Conservation (phyloP, 30 jellyfish, hydroid and myxozoan genomes). For the Chironex yamaguchii region DNA sequence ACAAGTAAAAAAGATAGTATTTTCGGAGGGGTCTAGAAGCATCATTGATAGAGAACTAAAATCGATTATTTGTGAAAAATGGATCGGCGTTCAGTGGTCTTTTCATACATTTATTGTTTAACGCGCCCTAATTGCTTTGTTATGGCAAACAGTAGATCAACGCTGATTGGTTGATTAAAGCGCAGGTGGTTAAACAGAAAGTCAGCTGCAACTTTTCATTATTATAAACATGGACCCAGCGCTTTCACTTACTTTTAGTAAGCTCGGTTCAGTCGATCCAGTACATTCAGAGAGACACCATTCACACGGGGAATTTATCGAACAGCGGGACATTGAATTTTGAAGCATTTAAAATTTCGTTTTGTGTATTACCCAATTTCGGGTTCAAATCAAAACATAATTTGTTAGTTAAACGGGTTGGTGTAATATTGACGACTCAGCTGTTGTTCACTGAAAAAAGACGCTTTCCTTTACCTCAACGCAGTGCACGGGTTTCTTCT, state of each 20-base stretch:
- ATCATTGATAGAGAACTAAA: constrained; percentile 18
- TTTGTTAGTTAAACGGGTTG: constrained; percentile 26
- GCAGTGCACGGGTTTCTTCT: neutral
- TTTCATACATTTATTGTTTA: constrained; percentile 60
- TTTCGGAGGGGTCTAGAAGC: too few species aligned
- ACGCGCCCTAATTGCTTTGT: constrained; percentile 86
- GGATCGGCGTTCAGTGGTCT: constrained; percentile 68
- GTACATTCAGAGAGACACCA: constrained; percentile 61
- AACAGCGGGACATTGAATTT: constrained; percentile 62
- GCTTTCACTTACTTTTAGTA: constrained; percentile 4
- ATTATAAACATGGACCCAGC: constrained; percentile 66
- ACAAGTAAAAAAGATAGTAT: too few species aligned
- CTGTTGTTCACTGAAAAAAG: neutral
- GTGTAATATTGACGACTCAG: neutral
- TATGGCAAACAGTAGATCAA: constrained; percentile 84
- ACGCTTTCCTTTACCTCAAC: neutral
- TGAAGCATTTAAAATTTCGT: neutral
- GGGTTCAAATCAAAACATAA: constrained; percentile 14
- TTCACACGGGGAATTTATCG: constrained; percentile 66
- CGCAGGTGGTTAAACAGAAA: constrained; percentile 95
- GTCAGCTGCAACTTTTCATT: constrained; percentile 90
- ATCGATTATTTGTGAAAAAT: constrained; percentile 61
- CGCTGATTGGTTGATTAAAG: constrained; percentile 78
- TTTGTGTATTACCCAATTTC: neutral
- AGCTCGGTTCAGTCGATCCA: neutral